Evolutionary conservation across 2,888 invertebrate genomes (phyloP), one percentile per base, ranked within the genome.

Genomic region (Coenonympha arcania): DNA sequence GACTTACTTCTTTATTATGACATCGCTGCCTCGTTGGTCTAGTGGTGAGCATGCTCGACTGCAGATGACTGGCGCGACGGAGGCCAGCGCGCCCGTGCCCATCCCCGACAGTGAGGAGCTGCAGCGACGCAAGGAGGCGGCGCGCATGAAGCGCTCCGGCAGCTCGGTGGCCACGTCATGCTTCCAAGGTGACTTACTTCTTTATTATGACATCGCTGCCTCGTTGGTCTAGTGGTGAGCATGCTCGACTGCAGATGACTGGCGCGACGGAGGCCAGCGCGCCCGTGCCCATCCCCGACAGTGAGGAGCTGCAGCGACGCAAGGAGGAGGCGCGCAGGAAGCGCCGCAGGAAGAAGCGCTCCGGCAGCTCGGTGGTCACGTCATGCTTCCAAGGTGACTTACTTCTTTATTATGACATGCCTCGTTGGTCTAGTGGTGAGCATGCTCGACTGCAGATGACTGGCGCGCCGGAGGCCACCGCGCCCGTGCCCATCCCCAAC

Each of bases 241-340:
- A n/a, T n/a, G n/a, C n/a, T n/a, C n/a, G n/a, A 26, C 3, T 26
- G 4, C n/a, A 80, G 65, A 71, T 70, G 57, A 74, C 68, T 54
- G 79, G 72, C 60, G 80, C 66, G 70, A 79, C 69, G 68, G 88
- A 73, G 79, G 81, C 68, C 68, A 88, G 79, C 69, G 89, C 83
- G 69, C 89, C 77, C 69, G 89, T 89, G 60, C 83, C 88, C 49
- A 89, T 89, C 58, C 86, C 88, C 61, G 87, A 90, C 69, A 89
- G 88, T 63, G 87, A 88, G 61, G 92, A 92, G 68, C 85, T 92
- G 68, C 90, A 90, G 77, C 88, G 91, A 57, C 92, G 94, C 71
- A 94, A 95, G 86, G 95, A 95, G 71, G 95, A 95, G 84, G 95
- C 95, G 73, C 92, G 94, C 71, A 91, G 92, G 83, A 93, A 93